phyloP scores from a whole-genome alignment of 2,113 vertebrate genomes.

The Cromileptes altivelis region DNA sequence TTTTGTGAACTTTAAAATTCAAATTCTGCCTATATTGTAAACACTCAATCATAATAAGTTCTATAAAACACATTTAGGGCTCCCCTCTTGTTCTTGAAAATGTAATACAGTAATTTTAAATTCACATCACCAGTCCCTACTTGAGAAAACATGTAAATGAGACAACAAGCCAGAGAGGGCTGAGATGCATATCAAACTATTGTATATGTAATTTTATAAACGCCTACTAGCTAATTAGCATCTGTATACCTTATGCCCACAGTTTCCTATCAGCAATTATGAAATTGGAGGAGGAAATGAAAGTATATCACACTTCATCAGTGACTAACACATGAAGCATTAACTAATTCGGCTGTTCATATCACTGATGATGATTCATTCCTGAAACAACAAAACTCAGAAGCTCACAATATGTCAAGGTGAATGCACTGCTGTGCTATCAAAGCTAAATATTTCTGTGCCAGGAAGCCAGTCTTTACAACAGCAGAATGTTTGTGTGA shows the following conservation, averaged over 20 bases:
- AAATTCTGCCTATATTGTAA: neutral
- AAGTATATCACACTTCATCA: neutral
- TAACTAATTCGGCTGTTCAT: conserved; percentile 18
- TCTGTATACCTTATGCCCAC: neutral
- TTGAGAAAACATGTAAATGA: neutral
- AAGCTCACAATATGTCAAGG: conserved; percentile 30
- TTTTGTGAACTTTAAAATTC: too few relatives aligned
- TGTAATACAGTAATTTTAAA: neutral
- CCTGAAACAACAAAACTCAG: neutral
- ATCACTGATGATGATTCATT: neutral
- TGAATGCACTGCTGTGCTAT: conserved; percentile 35
- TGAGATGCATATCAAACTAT: neutral
- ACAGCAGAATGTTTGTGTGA: conserved; percentile 63
- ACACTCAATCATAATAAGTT: neutral
- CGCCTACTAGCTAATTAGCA: neutral
- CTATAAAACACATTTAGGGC: neutral
- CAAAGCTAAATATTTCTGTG: conserved; percentile 32
- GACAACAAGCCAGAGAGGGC: neutral
- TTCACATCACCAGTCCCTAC: neutral
- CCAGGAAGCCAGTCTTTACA: conserved; percentile 50
- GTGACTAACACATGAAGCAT: conserved; percentile 14
- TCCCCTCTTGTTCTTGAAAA: neutral
- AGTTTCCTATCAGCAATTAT: conserved; percentile 22
- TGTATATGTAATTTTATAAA: neutral
- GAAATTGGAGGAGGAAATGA: conserved; percentile 22